Conservation (phyloP, 2,113 vertebrate species). For the Hymenochirus boettgeri region DNA sequence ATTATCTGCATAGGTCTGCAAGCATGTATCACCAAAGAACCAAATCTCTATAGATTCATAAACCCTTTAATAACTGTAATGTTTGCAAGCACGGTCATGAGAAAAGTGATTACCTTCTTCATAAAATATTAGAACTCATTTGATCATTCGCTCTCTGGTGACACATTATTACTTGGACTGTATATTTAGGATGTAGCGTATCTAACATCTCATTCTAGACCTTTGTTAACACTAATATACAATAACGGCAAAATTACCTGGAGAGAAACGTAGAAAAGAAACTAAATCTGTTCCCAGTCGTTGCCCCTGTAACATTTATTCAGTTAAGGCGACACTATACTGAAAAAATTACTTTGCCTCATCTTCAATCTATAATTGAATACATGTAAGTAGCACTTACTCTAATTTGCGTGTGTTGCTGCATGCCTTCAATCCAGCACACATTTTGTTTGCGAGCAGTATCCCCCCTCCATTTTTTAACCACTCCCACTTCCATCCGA, state of each 20-base stretch:
- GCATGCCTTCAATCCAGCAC: too few relatives aligned
- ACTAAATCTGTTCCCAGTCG: too few relatives aligned
- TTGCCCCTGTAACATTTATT: too few relatives aligned
- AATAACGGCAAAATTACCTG: slow-evolving; percentile 53
- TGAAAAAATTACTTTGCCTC: too few relatives aligned
- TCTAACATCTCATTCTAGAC: slow-evolving; percentile 50
- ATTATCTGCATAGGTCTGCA: slow-evolving; percentile 49
- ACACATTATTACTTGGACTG: slow-evolving; percentile 61
- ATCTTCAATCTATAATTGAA: too few relatives aligned
- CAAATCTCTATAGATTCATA: slow-evolving; percentile 62
- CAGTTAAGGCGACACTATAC: too few relatives aligned
- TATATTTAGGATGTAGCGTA: slow-evolving; percentile 67
- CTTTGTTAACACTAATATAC: slow-evolving; percentile 54
- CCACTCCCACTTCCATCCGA: too few relatives aligned
- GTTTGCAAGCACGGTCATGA: slow-evolving; percentile 64
- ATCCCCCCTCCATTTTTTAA: too few relatives aligned
- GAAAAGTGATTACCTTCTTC: slow-evolving; percentile 69
- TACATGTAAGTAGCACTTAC: too few relatives aligned
- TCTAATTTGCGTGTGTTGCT: too few relatives aligned
- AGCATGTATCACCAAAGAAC: slow-evolving; percentile 49
- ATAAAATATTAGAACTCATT: slow-evolving; percentile 77
- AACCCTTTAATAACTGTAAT: slow-evolving; percentile 67
- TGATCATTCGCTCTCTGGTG: slow-evolving; percentile 61
- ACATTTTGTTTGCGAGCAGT: too few relatives aligned
- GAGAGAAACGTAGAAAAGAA: slow-evolving; percentile 52